These are phyloP conservation scores for Lumbricus terrestris DNA, from an alignment of 2,888 invertebrate genomes.

Conservation along the genomic window DNA sequence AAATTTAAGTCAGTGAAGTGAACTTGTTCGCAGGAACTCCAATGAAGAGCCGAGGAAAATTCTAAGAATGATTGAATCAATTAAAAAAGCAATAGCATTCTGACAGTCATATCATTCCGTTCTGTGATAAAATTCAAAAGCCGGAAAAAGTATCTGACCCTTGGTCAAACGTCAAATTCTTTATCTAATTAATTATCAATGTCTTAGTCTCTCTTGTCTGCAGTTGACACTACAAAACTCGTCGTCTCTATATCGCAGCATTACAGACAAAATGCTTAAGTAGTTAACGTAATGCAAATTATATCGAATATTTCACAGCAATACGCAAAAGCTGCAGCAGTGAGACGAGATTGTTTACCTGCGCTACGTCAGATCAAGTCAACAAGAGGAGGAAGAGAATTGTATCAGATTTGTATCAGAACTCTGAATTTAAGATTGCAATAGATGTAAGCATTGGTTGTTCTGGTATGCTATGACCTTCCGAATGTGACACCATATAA, in stretches of 20 bases:
- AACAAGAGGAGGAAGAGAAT: neutral
- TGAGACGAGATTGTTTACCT: neutral
- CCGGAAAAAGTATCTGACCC: too few species aligned
- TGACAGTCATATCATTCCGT: too few species aligned
- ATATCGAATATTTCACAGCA: neutral
- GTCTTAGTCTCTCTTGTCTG: neutral
- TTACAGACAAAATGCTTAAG: neutral
- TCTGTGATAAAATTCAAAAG: neutral
- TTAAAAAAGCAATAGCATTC: neutral
- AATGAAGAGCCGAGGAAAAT: too few species aligned
- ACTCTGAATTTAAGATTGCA: neutral
- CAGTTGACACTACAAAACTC: too few species aligned
- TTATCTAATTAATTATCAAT: neutral
- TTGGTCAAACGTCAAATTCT: neutral
- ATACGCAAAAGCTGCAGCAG: neutral
- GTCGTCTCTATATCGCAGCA: neutral
- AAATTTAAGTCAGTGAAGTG: neutral
- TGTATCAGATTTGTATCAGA: too few species aligned
- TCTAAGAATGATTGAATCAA: too few species aligned
- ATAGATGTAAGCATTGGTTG: neutral
- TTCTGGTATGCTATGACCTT: neutral
- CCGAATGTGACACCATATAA: neutral
- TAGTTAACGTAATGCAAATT: neutral
- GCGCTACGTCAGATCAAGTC: constrained; percentile 3
- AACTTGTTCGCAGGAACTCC: neutral